Base-by-base conservation (phyloP, 1,140 invertebrate genomes). In the Phthorimaea operculella region DNA sequence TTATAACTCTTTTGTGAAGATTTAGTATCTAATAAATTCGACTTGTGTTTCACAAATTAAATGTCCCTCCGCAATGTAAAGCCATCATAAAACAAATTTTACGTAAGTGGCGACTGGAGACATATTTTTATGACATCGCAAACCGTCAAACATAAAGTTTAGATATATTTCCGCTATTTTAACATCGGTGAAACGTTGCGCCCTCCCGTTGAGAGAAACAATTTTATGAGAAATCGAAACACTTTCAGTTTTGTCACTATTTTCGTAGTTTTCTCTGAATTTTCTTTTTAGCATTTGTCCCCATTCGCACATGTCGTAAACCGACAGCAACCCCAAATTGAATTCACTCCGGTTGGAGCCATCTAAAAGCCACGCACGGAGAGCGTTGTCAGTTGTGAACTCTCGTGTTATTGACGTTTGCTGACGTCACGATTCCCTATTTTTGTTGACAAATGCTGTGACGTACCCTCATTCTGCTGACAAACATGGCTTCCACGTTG, bases 401-500 rank as follows among this genome's bases (percentile, higher is more conserved):
- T 39, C 10, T 10, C 36, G n/a, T 12, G 36, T 12, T 39, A 39
- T 39, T 39, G 36, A 39, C 36, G 36, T 39, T 10, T 39, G 36
- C 36, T 39, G 36, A 39, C 36, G 36, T 39, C 36, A 39, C 36
- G 10, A 9, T 39, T 39, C 10, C n/a, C 10, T 39, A 10, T 39
- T 39, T 39, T 39, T 39, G 10, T 10, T 39, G 36, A 39, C 36
- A 39, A 39, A 39, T n/a, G n/a, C n/a, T 15, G 44, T 16, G 11
- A 53, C 65, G 60, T 68, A 82, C 78, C 82, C 90, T 89, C 71
- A 93, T 89, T 79, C 90, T 90, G 65, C 89, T 92, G 52, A 92
- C 90, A 84, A 94, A 93, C 87, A 93, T 92, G 63, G 90, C 91
- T 70, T 94, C 92, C 11, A 94, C 91, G 54, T 91, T 89, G 66